Base-by-base conservation (phyloP, 2,797 vertebrate genomes). In the Trachops cirrhosus region DNA sequence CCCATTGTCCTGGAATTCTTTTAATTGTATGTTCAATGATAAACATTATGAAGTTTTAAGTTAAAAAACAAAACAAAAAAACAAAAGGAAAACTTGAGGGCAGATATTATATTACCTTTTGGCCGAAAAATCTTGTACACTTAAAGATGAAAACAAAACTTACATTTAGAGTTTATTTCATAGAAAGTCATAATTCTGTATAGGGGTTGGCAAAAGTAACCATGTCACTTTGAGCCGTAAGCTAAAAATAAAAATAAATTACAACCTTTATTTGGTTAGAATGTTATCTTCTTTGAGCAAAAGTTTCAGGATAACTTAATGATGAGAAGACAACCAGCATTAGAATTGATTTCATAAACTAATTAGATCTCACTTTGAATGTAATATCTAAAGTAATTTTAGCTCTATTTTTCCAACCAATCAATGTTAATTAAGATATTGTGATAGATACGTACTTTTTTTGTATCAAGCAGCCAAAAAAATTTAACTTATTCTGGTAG, bases 131-230 rank as follows among this genome's bases (percentile, higher is more conserved):
- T 12, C 29, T 59, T 86, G 12, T 74, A 87, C 11, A 67, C 48
- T 92, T 90, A 73, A 94, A 70, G 32, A 62, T 74, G 86, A 94
- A 93, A 86, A 39, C 46, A 78, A 93, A 85, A 92, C 9, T 79
- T 87, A 73, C 0, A 32, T n/a, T 39, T 78, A 54, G 9, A 84
- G 79, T 95, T 79, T 95, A 73, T 78, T 90, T 95, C 4, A 67
- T 50, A 37, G 39, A 39, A 19, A 90, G 3, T 87, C 26, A 80
- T 84, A 37, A 48, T 92, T 91, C 29, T 70, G 15, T n/a, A 75
- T 18, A 48, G 16, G 8, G 9, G 2, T 75, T 46, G 9, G 16
- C 44, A 75, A 48, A 48, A 75, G 44, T 74, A 91, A 34, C 24
- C 2, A 1, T 78, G 41, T 80, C 46, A 62, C 78, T 96, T 93